Evolutionary conservation across 2,113 vertebrate species (phyloP).

Genomic region (Thamnaconus septentrionalis): DNA sequence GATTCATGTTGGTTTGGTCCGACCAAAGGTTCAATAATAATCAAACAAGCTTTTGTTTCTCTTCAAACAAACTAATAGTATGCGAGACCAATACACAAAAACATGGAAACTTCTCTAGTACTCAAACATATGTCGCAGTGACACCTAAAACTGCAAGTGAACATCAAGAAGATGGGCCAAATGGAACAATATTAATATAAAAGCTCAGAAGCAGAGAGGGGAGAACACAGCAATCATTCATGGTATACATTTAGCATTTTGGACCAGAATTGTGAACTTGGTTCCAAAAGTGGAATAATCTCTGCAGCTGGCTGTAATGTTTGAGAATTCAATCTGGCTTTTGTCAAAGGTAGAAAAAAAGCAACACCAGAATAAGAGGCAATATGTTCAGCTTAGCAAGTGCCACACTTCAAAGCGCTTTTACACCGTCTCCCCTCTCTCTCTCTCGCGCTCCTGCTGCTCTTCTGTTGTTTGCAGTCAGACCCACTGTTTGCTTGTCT

Average conservation of each 20-base stretch:
- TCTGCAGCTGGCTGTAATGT: background rate
- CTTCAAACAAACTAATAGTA: no score
- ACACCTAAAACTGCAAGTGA: no score
- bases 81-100: no score
- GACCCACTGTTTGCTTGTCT: constrained; percentile 35
- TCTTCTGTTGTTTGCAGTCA: constrained; percentile 25
- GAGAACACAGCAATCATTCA: no score
- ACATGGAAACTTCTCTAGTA: no score
- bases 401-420: constrained; percentile 44
- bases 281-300: constrained; percentile 3
- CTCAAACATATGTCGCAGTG: no score
- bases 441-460: constrained; percentile 18
- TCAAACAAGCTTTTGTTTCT: no score
- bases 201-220: no score
- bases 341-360: constrained; percentile 24
- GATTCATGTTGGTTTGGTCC: no score
- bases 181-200: no score
- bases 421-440: constrained; percentile 13
- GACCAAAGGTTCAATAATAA: no score
- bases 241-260: background rate
- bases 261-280: background rate
- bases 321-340: constrained; percentile 23
- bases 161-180: no score
- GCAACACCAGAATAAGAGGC: constrained; percentile 8
- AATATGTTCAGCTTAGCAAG: constrained; percentile 4